A percentile compares a stretch with the other conserved stretches of the same genome.
phyloP scores from a whole-genome alignment of 2,888 invertebrate genomes.

The Aphelenchoides bicaudatus region DNA sequence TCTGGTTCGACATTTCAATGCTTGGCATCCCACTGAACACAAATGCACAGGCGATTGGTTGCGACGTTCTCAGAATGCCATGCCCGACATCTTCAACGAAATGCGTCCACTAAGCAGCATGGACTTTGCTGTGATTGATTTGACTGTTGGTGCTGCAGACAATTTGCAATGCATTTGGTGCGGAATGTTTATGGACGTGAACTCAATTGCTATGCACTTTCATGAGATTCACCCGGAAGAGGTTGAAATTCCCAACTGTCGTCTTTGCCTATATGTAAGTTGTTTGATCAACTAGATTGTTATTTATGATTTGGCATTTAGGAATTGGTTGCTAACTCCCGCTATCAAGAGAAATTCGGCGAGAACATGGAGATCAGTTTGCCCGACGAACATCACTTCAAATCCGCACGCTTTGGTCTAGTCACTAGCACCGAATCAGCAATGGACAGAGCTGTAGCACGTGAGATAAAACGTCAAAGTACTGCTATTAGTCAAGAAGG shows the following conservation, averaged over 20 bases:
- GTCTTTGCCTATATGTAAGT: slow-evolving; percentile 52
- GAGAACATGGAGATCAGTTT: slow-evolving; percentile 52
- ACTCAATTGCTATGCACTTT: slow-evolving; percentile 54
- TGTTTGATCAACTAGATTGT: neutral
- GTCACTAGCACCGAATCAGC: slow-evolving; percentile 42
- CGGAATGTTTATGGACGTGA: slow-evolving; percentile 58
- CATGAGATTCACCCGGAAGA: slow-evolving; percentile 57
- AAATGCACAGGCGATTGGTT: slow-evolving; percentile 57
- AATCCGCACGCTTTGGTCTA: slow-evolving; percentile 40
- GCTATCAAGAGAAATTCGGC: slow-evolving; percentile 50
- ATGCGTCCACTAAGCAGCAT: slow-evolving; percentile 38
- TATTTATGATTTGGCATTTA: slow-evolving; percentile 23
- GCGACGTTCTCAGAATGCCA: slow-evolving; percentile 22
- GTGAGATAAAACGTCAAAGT: slow-evolving; percentile 24
- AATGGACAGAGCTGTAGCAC: slow-evolving; percentile 42
- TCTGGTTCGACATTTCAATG: slow-evolving; percentile 59
- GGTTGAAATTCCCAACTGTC: slow-evolving; percentile 58
- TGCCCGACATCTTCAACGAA: slow-evolving; percentile 7
- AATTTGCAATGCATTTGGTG: slow-evolving; percentile 60
- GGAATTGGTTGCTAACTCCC: slow-evolving; percentile 56
- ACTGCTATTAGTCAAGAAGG: slow-evolving; percentile 27
- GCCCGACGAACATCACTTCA: slow-evolving; percentile 54
- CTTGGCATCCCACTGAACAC: slow-evolving; percentile 59
- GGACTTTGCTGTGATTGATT: slow-evolving; percentile 58
- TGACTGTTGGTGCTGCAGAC: slow-evolving; percentile 38